Evolutionary conservation across 2,888 invertebrate species (phyloP).

Genomic region (Brachypalpus laphriformis): DNA sequence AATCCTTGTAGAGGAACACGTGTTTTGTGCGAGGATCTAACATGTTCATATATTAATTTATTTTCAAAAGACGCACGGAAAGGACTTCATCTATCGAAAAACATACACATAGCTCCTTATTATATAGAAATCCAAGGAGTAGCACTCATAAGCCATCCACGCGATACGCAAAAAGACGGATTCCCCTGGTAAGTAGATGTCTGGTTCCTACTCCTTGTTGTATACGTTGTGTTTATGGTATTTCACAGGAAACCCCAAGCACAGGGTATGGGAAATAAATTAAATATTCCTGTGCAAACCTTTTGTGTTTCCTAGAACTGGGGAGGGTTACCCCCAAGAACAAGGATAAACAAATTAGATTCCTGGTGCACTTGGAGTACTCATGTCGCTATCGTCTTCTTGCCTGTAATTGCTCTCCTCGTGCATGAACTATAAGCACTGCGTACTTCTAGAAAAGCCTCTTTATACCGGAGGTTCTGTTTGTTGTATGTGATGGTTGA

Average conservation of each 20-base stretch:
- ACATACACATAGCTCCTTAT: too few species aligned
- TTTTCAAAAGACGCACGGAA: neutral
- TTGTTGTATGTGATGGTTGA: neutral
- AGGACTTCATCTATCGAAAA: neutral
- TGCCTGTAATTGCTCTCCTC: slow-evolving; percentile 3
- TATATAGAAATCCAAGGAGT: neutral
- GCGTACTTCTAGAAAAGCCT: neutral
- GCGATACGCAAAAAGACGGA: neutral
- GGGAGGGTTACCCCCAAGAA: neutral
- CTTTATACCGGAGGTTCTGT: neutral
- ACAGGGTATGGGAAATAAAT: neutral
- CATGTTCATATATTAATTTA: neutral
- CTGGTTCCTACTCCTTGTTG: neutral
- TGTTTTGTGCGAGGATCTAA: neutral
- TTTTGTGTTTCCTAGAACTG: neutral
- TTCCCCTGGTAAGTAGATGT: slow-evolving; percentile 1
- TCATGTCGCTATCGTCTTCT: neutral
- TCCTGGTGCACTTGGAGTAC: neutral
- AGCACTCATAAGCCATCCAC: slow-evolving; percentile 5
- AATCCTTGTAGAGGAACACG: neutral
- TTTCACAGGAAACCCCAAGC: neutral
- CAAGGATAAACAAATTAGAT: neutral
- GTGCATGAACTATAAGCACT: slow-evolving; percentile 20
- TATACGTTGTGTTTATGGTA: neutral
- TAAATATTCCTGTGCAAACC: neutral